These are phyloP conservation scores for Papilio machaon DNA, from an alignment of 1,140 invertebrate species.

Conservation along the genomic window DNA sequence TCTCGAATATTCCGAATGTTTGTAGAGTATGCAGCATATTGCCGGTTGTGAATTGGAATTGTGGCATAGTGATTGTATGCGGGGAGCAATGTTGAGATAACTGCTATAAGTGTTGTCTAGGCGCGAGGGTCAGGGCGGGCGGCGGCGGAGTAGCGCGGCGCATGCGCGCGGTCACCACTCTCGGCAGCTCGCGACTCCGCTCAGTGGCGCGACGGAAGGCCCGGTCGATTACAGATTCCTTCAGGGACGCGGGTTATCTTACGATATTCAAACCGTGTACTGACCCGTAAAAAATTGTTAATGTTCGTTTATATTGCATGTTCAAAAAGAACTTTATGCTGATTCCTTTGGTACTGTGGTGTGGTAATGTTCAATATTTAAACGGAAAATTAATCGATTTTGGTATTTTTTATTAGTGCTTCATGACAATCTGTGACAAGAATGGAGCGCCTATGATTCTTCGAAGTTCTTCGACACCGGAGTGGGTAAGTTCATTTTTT, in stretches of 20 bases:
- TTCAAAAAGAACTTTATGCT: background rate
- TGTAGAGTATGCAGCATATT: conserved; percentile 1
- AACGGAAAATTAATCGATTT: background rate
- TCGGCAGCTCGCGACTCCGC: conserved; percentile 60
- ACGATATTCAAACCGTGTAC: conserved; percentile 49
- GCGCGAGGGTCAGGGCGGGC: conserved; percentile 41
- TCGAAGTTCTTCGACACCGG: conserved; percentile 26
- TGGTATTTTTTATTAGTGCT: conserved; percentile 28
- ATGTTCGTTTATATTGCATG: conserved; percentile 33
- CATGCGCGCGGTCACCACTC: conserved; percentile 68
- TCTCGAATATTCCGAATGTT: conserved; percentile 1
- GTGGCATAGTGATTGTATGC: background rate
- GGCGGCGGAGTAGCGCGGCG: conserved; percentile 51
- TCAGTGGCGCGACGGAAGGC: conserved; percentile 77
- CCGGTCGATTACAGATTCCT: conserved; percentile 71
- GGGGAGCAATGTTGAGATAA: conserved; percentile 29
- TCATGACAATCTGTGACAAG: conserved; percentile 32
- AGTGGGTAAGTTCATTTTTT: conserved; percentile 31
- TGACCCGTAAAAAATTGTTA: conserved; percentile 52
- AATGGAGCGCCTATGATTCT: conserved; percentile 33
- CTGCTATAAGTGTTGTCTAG: conserved; percentile 42
- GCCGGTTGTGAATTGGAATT: background rate
- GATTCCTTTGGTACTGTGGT: background rate
- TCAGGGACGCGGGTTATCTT: conserved; percentile 58
- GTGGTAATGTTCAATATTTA: background rate